Conservation (phyloP, 2,113 vertebrate species). For the Oryzias curvinotus region DNA sequence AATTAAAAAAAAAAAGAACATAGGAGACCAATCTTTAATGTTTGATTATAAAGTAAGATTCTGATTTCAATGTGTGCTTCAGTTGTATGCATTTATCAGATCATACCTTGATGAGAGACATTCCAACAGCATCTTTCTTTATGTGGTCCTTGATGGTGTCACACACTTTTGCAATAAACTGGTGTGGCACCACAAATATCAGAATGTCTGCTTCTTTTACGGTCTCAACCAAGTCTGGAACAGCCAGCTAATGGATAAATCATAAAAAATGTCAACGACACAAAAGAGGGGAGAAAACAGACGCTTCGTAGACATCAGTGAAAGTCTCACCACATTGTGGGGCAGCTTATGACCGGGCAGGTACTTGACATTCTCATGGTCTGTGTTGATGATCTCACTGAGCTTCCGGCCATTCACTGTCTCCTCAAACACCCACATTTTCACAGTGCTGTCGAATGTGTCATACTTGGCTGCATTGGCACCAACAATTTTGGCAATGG, state of each 20-base stretch:
- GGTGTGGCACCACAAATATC: slow-evolving; percentile 95
- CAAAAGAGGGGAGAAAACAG: neutral
- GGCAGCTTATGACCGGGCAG: slow-evolving; percentile 94
- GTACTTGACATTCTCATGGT: slow-evolving; percentile 95
- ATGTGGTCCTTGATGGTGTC: slow-evolving; percentile 90
- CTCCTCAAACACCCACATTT: slow-evolving; percentile 98
- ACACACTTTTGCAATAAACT: slow-evolving; percentile 88
- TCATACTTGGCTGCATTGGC: slow-evolving; percentile 82
- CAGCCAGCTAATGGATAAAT: slow-evolving; percentile 80
- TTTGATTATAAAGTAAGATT: neutral
- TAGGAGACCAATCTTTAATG: too few species aligned
- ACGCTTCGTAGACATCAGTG: neutral
- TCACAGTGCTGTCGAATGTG: slow-evolving; percentile 84
- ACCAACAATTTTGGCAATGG: slow-evolving; percentile 94
- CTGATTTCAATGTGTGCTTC: neutral
- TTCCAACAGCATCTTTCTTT: slow-evolving; percentile 84
- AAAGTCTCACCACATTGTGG: slow-evolving; percentile 85
- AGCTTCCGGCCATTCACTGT: slow-evolving; percentile 84
- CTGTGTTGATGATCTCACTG: slow-evolving; percentile 92
- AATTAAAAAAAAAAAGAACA: too few species aligned
- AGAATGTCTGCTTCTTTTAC: slow-evolving; percentile 86
- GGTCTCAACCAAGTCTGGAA: slow-evolving; percentile 88
- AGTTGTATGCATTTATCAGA: neutral
- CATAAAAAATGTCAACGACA: neutral
- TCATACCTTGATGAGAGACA: slow-evolving; percentile 94